These are phyloP conservation scores for Sycophila sp. DNA, from an alignment of 1,140 invertebrate species.

Conservation along the genomic window DNA sequence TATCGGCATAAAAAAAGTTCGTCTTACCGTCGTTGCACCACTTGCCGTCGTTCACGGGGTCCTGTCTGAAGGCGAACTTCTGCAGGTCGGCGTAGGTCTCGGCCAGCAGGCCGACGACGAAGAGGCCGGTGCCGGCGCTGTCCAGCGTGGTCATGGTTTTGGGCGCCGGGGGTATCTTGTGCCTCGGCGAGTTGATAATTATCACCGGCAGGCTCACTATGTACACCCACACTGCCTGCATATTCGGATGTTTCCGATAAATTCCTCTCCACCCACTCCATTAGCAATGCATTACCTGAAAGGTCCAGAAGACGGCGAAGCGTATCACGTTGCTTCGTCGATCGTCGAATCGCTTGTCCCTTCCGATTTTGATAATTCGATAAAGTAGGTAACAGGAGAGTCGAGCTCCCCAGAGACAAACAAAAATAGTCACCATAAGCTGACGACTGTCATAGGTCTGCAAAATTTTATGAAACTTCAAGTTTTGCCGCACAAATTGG, in stretches of 20 bases:
- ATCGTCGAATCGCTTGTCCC: slow-evolving; percentile 91
- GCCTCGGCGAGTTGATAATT: slow-evolving; percentile 88
- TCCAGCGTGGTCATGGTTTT: slow-evolving; percentile 87
- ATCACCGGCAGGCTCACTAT: slow-evolving; percentile 91
- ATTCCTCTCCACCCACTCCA: too few species aligned
- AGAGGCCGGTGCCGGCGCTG: slow-evolving; percentile 84
- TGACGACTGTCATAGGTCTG: slow-evolving; percentile 86
- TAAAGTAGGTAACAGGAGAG: slow-evolving; percentile 88
- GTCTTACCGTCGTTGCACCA: slow-evolving; percentile 87
- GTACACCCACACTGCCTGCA: slow-evolving; percentile 93
- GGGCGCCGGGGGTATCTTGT: slow-evolving; percentile 78
- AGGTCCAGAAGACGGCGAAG: slow-evolving; percentile 91
- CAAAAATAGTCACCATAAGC: slow-evolving; percentile 86
- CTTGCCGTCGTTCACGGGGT: slow-evolving; percentile 87
- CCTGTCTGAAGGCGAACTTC: slow-evolving; percentile 88
- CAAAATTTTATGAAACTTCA: slow-evolving; percentile 16
- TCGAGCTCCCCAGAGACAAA: slow-evolving; percentile 86
- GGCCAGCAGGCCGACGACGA: slow-evolving; percentile 82
- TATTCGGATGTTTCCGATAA: too few species aligned
- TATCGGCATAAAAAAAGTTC: too few species aligned
- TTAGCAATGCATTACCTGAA: slow-evolving; percentile 79
- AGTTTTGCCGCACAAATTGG: not conserved
- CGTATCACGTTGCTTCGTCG: slow-evolving; percentile 84
- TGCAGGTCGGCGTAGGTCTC: slow-evolving; percentile 92
- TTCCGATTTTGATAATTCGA: slow-evolving; percentile 87